Evolutionary conservation across 2,797 vertebrate genomes (phyloP).

Genomic region (Myotis findleyi): DNA sequence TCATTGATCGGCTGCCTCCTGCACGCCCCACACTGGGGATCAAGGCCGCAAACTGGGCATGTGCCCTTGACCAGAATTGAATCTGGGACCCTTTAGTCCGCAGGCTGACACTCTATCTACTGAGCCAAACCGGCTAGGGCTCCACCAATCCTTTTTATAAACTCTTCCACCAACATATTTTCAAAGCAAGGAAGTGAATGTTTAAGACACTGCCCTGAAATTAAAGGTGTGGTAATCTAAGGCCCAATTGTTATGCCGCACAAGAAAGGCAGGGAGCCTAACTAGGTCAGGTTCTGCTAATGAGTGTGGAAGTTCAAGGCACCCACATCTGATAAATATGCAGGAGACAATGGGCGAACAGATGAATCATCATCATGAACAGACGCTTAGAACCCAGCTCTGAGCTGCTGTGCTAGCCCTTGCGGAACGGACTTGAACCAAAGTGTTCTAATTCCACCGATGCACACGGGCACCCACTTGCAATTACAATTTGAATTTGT

Average conservation of each 20-base stretch:
- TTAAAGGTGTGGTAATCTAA: slow-evolving; percentile 51
- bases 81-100: no score
- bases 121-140: not conserved
- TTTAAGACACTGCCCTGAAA: slow-evolving; percentile 49
- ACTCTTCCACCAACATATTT: not conserved
- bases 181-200: slow-evolving; percentile 55
- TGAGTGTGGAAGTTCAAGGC: slow-evolving; percentile 26
- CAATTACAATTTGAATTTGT: slow-evolving; percentile 52
- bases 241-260: slow-evolving; percentile 55
- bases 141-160: slow-evolving; percentile 25
- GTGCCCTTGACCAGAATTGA: no score
- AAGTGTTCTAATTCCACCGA: slow-evolving; percentile 63
- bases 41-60: no score
- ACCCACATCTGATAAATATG: slow-evolving; percentile 61
- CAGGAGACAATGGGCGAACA: slow-evolving; percentile 40
- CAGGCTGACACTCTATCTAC: no score
- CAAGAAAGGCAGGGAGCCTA: slow-evolving; percentile 25
- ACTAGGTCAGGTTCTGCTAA: slow-evolving; percentile 78
- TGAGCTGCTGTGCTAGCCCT: not conserved
- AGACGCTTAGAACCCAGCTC: slow-evolving; percentile 13
- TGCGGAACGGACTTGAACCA: slow-evolving; percentile 69
- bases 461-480: slow-evolving; percentile 41
- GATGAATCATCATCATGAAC: slow-evolving; percentile 49
- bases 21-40: no score
- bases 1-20: no score